These are phyloP conservation scores for Mus pahari DNA, from an alignment of 2,113 vertebrate genomes.

Conservation along the genomic window DNA sequence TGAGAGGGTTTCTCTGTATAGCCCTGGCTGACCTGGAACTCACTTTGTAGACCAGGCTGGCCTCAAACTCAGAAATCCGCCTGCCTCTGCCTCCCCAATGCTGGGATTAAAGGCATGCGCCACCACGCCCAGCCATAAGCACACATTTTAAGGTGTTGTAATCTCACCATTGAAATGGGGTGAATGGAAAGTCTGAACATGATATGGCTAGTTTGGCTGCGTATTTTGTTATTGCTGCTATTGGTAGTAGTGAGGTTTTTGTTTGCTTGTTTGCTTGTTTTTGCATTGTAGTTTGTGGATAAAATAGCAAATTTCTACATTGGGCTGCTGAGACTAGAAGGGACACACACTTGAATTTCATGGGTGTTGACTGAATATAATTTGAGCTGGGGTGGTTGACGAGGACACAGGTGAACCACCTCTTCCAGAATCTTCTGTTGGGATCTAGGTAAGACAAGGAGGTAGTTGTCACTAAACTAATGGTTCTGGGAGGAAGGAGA, in stretches of 20 bases:
- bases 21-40: too few relatives aligned
- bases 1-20: too few relatives aligned
- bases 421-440: background rate
- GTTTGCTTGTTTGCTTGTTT: background rate
- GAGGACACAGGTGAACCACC: background rate
- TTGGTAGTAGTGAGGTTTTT: background rate
- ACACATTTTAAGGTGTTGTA: background rate
- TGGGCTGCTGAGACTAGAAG: background rate
- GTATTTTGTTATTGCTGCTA: background rate
- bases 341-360: background rate
- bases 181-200: background rate
- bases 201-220: background rate
- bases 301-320: background rate
- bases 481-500: background rate
- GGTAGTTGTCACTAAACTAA: too few relatives aligned
- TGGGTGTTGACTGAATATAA: background rate
- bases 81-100: too few relatives aligned
- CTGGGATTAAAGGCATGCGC: too few relatives aligned
- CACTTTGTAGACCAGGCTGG: too few relatives aligned
- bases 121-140: too few relatives aligned
- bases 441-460: background rate
- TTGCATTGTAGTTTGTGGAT: background rate
- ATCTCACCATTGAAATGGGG: accelerated
- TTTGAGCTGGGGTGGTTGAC: accelerated
- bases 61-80: too few relatives aligned